These are phyloP conservation scores for Spilogale gracilis DNA, from an alignment of 2,113 vertebrate genomes.

Conservation along the genomic window DNA sequence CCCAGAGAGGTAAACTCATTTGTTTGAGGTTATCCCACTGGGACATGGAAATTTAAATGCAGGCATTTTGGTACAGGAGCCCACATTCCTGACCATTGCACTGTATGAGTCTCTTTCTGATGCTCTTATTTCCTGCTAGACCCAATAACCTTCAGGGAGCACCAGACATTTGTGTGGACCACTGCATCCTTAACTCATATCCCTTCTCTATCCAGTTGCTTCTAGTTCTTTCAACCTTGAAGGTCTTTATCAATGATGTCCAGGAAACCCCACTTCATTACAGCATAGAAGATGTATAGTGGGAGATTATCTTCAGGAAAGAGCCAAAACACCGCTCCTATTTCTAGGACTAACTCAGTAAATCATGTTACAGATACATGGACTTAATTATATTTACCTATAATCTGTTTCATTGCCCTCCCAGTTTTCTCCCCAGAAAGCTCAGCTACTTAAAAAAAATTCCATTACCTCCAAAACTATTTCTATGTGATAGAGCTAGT, in stretches of 20 bases:
- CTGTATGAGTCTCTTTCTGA: neutral
- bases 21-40: neutral
- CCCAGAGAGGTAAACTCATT: neutral
- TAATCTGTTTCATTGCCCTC: neutral
- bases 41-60: neutral
- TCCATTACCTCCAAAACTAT: neutral
- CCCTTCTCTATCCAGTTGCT: neutral
- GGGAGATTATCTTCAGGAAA: neutral
- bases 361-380: neutral
- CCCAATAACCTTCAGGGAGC: neutral
- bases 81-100: neutral
- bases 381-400: slow-evolving; percentile 13
- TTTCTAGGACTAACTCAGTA: slow-evolving; percentile 38
- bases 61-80: neutral
- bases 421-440: neutral
- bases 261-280: neutral
- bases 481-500: neutral
- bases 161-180: neutral
- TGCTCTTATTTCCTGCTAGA: neutral
- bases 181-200: neutral
- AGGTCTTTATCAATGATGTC: neutral
- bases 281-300: neutral
- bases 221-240: neutral
- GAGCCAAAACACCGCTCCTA: neutral
- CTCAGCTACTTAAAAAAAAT: slow-evolving; percentile 49